Evolutionary conservation across 2,113 vertebrate species (phyloP).

Genomic region (Henicopernis longicauda): DNA sequence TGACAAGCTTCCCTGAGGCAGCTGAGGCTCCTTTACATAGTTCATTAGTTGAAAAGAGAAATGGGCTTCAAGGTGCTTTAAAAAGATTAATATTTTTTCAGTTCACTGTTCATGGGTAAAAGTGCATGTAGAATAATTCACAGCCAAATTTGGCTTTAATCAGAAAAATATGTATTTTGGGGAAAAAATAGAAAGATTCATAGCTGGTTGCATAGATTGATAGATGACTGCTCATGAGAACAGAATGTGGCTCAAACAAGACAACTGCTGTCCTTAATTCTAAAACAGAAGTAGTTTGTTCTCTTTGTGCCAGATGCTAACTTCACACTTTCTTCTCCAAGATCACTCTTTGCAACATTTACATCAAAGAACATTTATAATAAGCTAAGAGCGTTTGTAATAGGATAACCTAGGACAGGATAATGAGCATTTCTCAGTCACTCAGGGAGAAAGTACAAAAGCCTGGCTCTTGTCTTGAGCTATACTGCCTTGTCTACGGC

Average conservation of each 20-base stretch:
- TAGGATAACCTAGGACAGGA: conserved; percentile 11
- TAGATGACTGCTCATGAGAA: neutral
- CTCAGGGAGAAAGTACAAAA: conserved; percentile 33
- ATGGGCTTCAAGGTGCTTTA: conserved; percentile 28
- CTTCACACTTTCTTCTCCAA: conserved; percentile 14
- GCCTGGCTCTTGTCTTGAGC: neutral
- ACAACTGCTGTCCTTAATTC: neutral
- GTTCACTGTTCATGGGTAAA: neutral
- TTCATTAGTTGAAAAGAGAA: conserved; percentile 39
- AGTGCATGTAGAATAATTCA: neutral
- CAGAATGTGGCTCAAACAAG: neutral
- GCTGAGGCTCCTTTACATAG: conserved; percentile 27
- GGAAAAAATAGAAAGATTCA: neutral
- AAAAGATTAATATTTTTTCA: conserved; percentile 1
- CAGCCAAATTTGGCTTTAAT: neutral
- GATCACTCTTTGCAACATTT: neutral
- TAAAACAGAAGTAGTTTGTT: neutral
- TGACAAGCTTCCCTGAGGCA: conserved; percentile 46
- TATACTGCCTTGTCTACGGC: neutral
- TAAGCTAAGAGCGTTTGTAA: conserved; percentile 45
- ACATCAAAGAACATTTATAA: conserved; percentile 35
- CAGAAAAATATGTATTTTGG: neutral
- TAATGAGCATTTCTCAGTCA: conserved; percentile 50
- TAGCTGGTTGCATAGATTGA: neutral
- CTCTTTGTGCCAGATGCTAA: neutral